phyloP scores from a whole-genome alignment of 2,888 invertebrate species.

The Ichneumoninae sp. region DNA sequence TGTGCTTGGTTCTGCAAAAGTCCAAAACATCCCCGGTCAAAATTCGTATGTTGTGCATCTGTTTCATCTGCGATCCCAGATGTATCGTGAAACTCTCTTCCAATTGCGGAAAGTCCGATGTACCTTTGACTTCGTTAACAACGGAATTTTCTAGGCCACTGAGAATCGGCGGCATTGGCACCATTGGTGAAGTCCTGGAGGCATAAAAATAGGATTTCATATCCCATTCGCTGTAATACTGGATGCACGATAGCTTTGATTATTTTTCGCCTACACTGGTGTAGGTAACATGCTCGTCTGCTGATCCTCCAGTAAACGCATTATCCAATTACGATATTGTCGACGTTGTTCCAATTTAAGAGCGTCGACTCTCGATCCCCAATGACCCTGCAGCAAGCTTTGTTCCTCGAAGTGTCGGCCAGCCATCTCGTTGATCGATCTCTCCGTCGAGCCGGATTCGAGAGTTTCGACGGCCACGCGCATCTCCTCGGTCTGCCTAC shows the following conservation, averaged over 20 bases:
- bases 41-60: constrained; percentile 98
- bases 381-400: constrained; percentile 93
- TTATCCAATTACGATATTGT: constrained; percentile 96
- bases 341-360: constrained; percentile 93
- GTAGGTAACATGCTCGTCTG: constrained; percentile 87
- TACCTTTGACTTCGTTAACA: constrained; percentile 78
- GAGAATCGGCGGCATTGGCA: constrained; percentile 81
- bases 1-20: constrained; percentile 88
- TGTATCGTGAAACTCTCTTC: constrained; percentile 99
- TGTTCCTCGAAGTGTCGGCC: constrained; percentile 93
- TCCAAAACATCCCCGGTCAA: constrained; percentile 94
- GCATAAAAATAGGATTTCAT: constrained; percentile 22
- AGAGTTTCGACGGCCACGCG: constrained; percentile 92
- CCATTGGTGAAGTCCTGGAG: constrained; percentile 85
- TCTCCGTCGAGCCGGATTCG: constrained; percentile 91
- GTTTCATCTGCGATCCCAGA: constrained; percentile 98
- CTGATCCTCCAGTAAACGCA: constrained; percentile 91
- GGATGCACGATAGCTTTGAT: background rate
- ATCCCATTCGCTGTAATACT: background rate
- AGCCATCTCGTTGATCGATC: constrained; percentile 93
- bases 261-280: constrained; percentile 83
- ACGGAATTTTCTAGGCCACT: constrained; percentile 77
- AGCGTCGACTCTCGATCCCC: constrained; percentile 94
- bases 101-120: constrained; percentile 84
- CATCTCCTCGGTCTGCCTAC: constrained; percentile 95